Base-by-base conservation (phyloP, 1,140 invertebrate genomes). In the Orius laevigatus region DNA sequence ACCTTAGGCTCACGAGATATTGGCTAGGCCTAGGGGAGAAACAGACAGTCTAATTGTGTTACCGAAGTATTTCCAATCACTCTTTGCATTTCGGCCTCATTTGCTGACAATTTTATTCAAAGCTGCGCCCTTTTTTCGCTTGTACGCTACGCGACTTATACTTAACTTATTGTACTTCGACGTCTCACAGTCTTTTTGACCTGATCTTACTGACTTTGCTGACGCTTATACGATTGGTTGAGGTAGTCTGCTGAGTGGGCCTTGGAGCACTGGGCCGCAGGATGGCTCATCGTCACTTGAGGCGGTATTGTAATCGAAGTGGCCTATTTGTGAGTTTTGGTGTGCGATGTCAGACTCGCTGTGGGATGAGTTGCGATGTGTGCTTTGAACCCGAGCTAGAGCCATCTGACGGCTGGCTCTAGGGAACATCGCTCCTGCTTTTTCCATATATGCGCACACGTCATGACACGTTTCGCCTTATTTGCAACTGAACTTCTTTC, bases 391-490 rank as follows among this genome's bases (percentile, higher is more conserved):
- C n/a, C 16, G 10, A 5, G 35, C 40, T 9, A 41, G 49, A 46
- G 49, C 44, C 16, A n/a, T 51, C 49, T 10, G n/a, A 51, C 18
- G 9, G 33, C 49, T 9, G 43, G 43, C 18, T 46, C 40, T 6
- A 43, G 49, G 3, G 49, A 51, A 18, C 49, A 51, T 46, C 49
- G 25, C 49, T 44, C n/a, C n/a, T n/a, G n/a, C n/a, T 12, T 34
- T 46, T 14, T 51, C 49, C 15, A 70, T 71, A 49, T 71, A n/a
- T 68, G 1, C 69, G 72, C 10, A 76, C 73, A 59, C 74, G n/a
- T 76, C 69, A 79, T 78, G 15, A 77, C 72, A 19, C 78, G 49
- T 72, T 76, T 60, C 79, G 76, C 48, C 75, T 78, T 47, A 79
- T 79, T 57, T 76, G 70, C 11, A 80, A 59, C 52, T 79, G 76